These are phyloP conservation scores for Formicarius rufipectus DNA, from an alignment of 2,113 vertebrate species.

Conservation along the genomic window DNA sequence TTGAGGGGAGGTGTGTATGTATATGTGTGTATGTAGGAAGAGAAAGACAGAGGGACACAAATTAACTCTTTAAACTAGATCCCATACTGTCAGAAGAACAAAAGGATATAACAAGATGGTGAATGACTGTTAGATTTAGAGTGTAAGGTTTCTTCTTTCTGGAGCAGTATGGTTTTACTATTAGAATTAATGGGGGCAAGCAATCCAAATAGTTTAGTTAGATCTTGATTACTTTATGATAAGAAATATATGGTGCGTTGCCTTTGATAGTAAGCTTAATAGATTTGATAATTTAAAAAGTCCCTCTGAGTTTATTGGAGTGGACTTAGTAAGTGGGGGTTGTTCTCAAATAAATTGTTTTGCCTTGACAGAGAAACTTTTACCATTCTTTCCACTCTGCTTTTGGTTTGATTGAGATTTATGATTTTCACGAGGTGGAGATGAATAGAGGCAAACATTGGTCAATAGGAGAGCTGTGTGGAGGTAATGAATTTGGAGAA, in stretches of 20 bases:
- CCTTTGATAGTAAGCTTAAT: not conserved
- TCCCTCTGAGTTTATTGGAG: not conserved
- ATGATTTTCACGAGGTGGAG: not conserved
- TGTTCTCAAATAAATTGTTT: not conserved
- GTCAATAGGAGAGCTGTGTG: not conserved
- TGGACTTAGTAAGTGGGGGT: not conserved
- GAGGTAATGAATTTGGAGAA: not conserved
- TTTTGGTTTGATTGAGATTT: not conserved
- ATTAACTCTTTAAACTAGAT: not conserved
- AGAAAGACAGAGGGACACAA: not conserved
- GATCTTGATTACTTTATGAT: not conserved
- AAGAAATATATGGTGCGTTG: not conserved
- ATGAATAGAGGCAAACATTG: not conserved
- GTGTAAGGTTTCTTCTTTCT: not conserved
- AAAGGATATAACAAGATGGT: not conserved
- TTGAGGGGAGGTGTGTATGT: not conserved
- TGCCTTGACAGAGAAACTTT: not conserved
- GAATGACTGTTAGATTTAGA: not conserved
- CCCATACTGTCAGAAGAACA: not conserved
- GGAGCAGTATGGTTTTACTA: not conserved
- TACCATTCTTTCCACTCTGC: not conserved
- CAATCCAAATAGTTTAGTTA: not conserved
- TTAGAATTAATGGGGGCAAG: not conserved
- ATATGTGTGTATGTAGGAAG: not conserved
- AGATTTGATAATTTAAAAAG: not conserved